These are phyloP conservation scores for Pyrocephalus nanus DNA, from an alignment of 2,797 vertebrate species.

Conservation along the genomic window DNA sequence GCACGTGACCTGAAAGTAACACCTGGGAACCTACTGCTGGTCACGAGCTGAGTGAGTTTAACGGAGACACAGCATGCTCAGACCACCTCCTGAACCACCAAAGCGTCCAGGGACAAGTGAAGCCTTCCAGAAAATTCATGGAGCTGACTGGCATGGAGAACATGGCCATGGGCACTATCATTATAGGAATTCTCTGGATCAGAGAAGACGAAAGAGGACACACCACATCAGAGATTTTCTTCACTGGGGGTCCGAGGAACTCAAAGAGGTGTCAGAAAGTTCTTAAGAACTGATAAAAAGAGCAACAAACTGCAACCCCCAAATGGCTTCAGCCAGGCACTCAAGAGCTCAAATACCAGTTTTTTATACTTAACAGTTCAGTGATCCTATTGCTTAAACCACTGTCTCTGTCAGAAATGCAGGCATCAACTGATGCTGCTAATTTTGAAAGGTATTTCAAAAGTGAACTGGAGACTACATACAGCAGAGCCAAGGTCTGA, in stretches of 20 bases:
- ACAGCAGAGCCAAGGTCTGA: background rate
- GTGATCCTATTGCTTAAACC: background rate
- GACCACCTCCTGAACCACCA: rapidly evolving
- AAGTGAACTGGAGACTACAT: background rate
- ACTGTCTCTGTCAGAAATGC: background rate
- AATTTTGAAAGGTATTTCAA: background rate
- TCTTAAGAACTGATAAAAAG: background rate
- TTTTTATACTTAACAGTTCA: background rate
- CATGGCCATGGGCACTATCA: too few species aligned
- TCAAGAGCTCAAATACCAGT: background rate
- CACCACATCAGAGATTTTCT: background rate
- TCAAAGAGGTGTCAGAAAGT: background rate
- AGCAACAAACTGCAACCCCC: background rate
- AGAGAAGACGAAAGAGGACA: background rate
- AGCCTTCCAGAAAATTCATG: background rate
- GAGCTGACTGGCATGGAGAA: background rate
- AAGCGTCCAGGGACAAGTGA: background rate
- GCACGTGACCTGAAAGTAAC: background rate
- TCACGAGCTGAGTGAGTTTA: background rate
- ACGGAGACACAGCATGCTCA: background rate
- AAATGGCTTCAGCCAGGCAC: background rate
- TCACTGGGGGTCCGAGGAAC: background rate
- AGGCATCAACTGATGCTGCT: background rate
- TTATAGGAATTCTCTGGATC: background rate
- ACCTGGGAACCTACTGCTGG: background rate